These are phyloP conservation scores for Mirza zaza DNA, from an alignment of 2,113 vertebrate genomes.

Conservation along the genomic window DNA sequence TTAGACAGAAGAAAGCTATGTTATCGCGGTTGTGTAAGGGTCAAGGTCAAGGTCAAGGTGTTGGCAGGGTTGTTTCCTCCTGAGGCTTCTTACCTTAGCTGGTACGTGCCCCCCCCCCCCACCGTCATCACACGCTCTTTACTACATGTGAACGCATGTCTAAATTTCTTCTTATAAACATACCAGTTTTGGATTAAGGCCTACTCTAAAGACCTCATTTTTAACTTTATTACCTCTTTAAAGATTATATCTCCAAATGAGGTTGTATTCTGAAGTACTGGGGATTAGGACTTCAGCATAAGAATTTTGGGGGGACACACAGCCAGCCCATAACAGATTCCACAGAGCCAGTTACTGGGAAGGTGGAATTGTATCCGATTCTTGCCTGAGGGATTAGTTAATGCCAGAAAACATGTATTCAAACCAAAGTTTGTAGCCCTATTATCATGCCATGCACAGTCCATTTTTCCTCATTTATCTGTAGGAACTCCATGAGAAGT, in stretches of 20 bases:
- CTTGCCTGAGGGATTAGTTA: background rate
- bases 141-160: rapidly evolving
- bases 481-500: background rate
- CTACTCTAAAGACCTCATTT: background rate
- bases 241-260: background rate
- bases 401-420: background rate
- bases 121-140: background rate
- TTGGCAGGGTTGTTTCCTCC: background rate
- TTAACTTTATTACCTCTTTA: background rate
- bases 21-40: background rate
- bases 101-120: background rate
- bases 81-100: background rate
- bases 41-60: background rate
- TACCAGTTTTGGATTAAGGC: background rate
- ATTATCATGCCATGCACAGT: background rate
- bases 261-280: background rate
- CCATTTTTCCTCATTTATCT: background rate
- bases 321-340: background rate
- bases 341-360: background rate
- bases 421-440: background rate
- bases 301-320: background rate
- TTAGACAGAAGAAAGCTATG: background rate
- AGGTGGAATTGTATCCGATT: background rate
- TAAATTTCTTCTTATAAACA: background rate
- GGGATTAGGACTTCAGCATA: background rate